Base-by-base conservation (phyloP, 2,113 vertebrate genomes). In the Callithrix jacchus region DNA sequence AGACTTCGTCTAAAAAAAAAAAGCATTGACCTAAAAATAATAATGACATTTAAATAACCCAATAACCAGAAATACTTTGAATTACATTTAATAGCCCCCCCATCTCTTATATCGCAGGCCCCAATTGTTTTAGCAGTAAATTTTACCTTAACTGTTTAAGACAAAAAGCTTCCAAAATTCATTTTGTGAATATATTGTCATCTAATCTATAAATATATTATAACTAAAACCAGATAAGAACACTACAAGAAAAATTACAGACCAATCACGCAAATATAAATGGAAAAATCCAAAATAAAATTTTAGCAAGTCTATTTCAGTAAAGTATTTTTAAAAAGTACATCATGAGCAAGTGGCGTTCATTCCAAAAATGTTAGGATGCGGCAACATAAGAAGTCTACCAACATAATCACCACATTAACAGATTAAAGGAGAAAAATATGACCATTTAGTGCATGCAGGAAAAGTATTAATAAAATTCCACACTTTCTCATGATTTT, bases 241-340 rank as follows among this genome's bases (percentile, higher is more conserved):
- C 32, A 74, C 37, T 81, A 87, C 4, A 76, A 58, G 66, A 92
- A 89, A 80, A 85, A 89, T 73, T 56, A 84, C 45, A 94, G 37
- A 61, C 17, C 47, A 92, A 66, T 81, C 32, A 25, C 13, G 17
- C 8, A 86, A 76, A 79, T 86, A 74, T 54, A 90, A 89, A 84
- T 56, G 23, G 77, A 73, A 92, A 89, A 71, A 37, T 73, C 23
- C 49, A 83, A 77, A 91, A 49, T 45, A 84, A 93, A 94, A 86
- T 76, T 79, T 82, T 92, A 20, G 27, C 56, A 88, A 56, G 8
- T 40, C 23, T 61, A 40, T 79, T 80, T 95, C 37, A 73, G 83
- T 66, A 88, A 68, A 84, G 3, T 71, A 58, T 93, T 93, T 47
- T 66, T 45, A 8, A 61, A 91, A 93, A 87, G 58, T 49, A 84